These are phyloP conservation scores for Fregetta grallaria DNA, from an alignment of 2,113 vertebrate species.

Conservation along the genomic window DNA sequence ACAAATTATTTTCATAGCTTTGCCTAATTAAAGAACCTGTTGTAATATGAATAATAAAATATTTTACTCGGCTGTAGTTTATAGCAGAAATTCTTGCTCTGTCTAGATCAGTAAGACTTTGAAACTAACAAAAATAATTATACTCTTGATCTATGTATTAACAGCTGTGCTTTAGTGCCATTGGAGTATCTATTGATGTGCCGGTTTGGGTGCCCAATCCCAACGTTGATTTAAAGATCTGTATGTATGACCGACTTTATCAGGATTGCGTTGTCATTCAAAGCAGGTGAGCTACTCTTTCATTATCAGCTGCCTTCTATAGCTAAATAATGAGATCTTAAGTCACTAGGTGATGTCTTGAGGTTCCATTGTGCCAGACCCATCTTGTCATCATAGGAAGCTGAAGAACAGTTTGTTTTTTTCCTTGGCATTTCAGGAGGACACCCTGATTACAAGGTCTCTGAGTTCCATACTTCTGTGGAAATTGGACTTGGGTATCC, in stretches of 20 bases:
- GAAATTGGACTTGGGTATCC: background rate
- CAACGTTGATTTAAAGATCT: conserved; percentile 87
- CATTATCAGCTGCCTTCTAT: background rate
- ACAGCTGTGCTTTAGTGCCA: conserved; percentile 70
- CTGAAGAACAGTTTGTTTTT: background rate
- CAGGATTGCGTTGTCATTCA: conserved; percentile 79
- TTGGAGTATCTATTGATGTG: conserved; percentile 70
- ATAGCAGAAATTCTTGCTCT: background rate
- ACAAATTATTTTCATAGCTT: background rate
- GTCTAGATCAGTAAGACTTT: background rate
- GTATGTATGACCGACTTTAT: conserved; percentile 85
- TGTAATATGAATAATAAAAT: background rate
- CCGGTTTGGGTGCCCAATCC: conserved; percentile 84
- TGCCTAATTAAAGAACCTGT: background rate
- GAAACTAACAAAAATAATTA: background rate
- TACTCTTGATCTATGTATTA: background rate
- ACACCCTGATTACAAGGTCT: background rate
- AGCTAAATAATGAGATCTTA: background rate
- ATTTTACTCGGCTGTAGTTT: background rate
- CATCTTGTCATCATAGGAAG: background rate
- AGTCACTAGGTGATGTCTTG: background rate
- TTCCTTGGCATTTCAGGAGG: background rate
- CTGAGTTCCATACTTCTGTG: background rate
- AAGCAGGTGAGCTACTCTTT: conserved; percentile 78
- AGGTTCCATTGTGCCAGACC: background rate